phyloP scores from a whole-genome alignment of 2,113 vertebrate species.

The Maccullochella peelii region DNA sequence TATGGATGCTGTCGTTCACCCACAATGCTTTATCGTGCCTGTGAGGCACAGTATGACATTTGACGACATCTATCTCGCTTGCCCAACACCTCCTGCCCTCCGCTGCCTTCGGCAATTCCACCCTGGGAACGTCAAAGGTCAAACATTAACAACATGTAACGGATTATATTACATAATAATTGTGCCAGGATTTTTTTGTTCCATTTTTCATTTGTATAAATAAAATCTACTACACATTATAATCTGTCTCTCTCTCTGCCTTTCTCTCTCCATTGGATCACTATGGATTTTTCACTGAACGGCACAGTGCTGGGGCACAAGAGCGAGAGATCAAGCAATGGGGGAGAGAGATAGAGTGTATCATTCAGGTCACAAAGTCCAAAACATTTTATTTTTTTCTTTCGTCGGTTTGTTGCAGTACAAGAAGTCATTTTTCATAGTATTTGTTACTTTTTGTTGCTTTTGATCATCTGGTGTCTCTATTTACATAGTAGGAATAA shows the following conservation, averaged over 20 bases:
- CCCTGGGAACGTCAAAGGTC: constrained; percentile 78
- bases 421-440: constrained; percentile 84
- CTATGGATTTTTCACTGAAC: constrained; percentile 46
- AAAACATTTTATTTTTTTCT: constrained; percentile 83
- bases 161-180: constrained; percentile 82
- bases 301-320: constrained; percentile 47
- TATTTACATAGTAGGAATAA: constrained; percentile 87
- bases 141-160: constrained; percentile 80
- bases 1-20: constrained; percentile 68
- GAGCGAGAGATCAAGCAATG: constrained; percentile 65
- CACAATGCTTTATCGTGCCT: constrained; percentile 71
- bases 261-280: constrained; percentile 47
- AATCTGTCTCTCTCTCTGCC: constrained; percentile 51
- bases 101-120: constrained; percentile 58
- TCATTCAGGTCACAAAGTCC: constrained; percentile 83
- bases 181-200: constrained; percentile 69
- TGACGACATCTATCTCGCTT: constrained; percentile 68
- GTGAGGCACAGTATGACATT: constrained; percentile 76
- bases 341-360: constrained; percentile 74
- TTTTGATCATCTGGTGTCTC: constrained; percentile 84
- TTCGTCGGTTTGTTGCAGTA: constrained; percentile 82
- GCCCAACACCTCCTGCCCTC: constrained; percentile 42
- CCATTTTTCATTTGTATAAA: constrained; percentile 63
- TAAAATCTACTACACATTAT: constrained; percentile 65
- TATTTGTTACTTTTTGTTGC: constrained; percentile 84